Evolutionary conservation across 2,113 vertebrate species (phyloP), one percentile per base, ranked within the genome.

Genomic region (Oryzias melastigma): DNA sequence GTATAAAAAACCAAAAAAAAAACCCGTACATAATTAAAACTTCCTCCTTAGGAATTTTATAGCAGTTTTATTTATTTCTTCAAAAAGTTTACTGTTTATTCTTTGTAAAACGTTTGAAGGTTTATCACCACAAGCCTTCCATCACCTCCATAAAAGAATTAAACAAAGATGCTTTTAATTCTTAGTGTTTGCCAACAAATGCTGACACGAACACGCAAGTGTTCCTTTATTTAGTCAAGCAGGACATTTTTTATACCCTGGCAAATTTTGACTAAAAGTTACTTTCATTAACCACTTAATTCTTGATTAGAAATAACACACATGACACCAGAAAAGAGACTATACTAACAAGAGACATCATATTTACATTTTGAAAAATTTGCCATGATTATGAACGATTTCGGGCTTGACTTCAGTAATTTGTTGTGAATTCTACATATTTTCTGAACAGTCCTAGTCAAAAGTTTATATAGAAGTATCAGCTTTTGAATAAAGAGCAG

Each of bases 31-130:
- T 70, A 59, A 76, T 76, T 58, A 73, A 69, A 73, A 65, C 54
- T 73, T 82, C 77, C 77, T 77, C 54, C 72, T 45, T 46, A 45
- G 29, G 5, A 40, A 18, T 86, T 87, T 83, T 69, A 75, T 74
- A 70, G 65, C 45, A 72, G 54, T 62, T 82, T 58, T 81, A 82
- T 84, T 76, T 80, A 55, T 81, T 82, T 88, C 8, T 58, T 71
- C 62, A 71, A 59, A 53, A 68, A 81, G 73, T 85, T 87, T 78
- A 71, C 58, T 80, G 71, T 88, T 85, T 83, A 65, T 73, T 82
- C 62, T 59, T 45, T 60, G 16, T 43, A 56, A 66, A 79, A 65
- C 66, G 58, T 63, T 53, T 59, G 77, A 57, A 62, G 47, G 43
- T 65, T 76, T 68, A 65, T 67, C 62, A 78, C 71, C 44, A 55